Percentiles rank a stretch among this genome's conserved stretches.
phyloP scores from a whole-genome alignment of 92 coral and sea anemone genomes.

The Heteractis magnifica region DNA sequence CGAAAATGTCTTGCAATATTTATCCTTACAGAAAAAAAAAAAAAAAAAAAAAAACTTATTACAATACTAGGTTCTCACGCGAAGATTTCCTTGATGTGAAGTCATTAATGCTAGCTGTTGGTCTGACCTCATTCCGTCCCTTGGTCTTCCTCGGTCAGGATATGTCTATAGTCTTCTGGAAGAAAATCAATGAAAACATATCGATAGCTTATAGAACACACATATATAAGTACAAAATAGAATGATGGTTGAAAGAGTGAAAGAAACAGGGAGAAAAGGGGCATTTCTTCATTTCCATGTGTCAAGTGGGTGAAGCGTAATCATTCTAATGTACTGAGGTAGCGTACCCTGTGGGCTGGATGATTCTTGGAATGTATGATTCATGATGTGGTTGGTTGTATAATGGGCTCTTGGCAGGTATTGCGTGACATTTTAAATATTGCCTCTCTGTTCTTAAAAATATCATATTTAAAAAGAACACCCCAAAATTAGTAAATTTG shows the following conservation, averaged over 20 bases:
- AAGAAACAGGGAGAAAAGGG: neutral
- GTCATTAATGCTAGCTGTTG: neutral
- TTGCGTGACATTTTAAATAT: too few species aligned
- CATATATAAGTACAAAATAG: neutral
- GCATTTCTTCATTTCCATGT: neutral
- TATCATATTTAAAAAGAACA: too few species aligned
- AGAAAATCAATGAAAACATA: neutral
- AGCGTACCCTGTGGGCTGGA: neutral
- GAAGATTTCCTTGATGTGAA: neutral
- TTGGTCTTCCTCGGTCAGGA: neutral
- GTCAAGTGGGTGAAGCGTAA: neutral
- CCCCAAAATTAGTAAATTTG: too few species aligned
- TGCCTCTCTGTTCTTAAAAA: too few species aligned
- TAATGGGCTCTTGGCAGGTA: too few species aligned
- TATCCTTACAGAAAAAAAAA: neutral
- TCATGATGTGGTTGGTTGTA: conserved; percentile 2
- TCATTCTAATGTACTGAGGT: neutral
- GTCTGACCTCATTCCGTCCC: neutral
- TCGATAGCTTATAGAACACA: neutral
- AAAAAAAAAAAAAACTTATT: neutral
- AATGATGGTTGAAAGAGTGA: neutral
- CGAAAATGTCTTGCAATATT: neutral
- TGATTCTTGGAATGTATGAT: neutral
- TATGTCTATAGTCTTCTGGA: neutral
- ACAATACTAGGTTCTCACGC: neutral